Conservation (phyloP, 2,888 invertebrate genomes). For the Plagiodera versicolora region DNA sequence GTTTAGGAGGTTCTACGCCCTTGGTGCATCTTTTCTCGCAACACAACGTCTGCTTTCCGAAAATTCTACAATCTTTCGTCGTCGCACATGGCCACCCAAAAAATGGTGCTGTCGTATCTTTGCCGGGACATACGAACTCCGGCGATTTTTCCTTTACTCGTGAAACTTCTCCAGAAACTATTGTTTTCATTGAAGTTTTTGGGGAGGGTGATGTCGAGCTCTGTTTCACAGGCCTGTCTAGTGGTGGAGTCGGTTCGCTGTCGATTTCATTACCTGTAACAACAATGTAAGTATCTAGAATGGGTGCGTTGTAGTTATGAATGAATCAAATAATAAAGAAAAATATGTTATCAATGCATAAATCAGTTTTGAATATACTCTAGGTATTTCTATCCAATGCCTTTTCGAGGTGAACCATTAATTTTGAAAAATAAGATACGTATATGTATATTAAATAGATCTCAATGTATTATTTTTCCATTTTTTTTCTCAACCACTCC, state of each 20-base stretch:
- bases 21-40: conserved; percentile 64
- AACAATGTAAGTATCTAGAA: neutral
- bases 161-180: conserved; percentile 2
- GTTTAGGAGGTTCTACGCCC: conserved; percentile 62
- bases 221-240: neutral
- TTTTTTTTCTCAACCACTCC: too few relatives aligned
- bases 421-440: too few relatives aligned
- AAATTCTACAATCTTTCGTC: conserved; percentile 59
- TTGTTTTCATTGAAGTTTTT: neutral
- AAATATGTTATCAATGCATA: neutral
- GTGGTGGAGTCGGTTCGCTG: neutral
- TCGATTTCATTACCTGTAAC: conserved; percentile 10
- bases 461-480: too few relatives aligned
- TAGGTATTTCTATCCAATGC: too few relatives aligned
- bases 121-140: conserved; percentile 51
- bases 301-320: neutral
- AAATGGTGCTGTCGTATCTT: conserved; percentile 54
- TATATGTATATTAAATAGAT: too few relatives aligned
- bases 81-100: conserved; percentile 56
- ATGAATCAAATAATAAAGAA: neutral
- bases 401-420: too few relatives aligned
- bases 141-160: conserved; percentile 3
- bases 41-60: conserved; percentile 61
- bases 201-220: neutral
- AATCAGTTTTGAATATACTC: too few relatives aligned